Evolutionary conservation across 2,888 invertebrate genomes (phyloP).

Genomic region (Lysandra bellargus): DNA sequence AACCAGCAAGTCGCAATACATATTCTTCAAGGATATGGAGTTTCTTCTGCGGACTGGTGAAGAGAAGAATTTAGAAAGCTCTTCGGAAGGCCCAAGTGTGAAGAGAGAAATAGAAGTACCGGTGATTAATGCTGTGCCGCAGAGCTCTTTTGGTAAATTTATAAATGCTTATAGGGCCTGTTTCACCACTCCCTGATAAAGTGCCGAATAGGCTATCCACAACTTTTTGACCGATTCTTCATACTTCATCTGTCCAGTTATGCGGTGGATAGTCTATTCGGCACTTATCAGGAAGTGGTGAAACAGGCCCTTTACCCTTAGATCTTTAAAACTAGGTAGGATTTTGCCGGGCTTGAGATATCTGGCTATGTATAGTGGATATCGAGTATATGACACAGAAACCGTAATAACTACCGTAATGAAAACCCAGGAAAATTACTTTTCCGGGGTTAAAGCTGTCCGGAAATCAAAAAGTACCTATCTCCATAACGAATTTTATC

Average conservation of each 20-base stretch:
- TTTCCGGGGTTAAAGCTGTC: not conserved
- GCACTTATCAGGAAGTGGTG: no score
- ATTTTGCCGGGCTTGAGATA: no score
- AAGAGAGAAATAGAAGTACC: slow-evolving; percentile 9
- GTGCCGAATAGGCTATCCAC: no score
- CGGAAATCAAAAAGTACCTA: not conserved
- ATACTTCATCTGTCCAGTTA: no score
- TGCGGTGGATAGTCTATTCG: no score
- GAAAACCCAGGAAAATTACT: not conserved
- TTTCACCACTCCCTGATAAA: no score
- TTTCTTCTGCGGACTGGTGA: slow-evolving; percentile 46
- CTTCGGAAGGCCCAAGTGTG: slow-evolving; percentile 19
- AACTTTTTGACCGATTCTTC: no score
- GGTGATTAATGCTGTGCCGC: not conserved
- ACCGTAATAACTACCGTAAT: not conserved
- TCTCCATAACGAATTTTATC: not conserved
- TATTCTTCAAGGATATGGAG: slow-evolving; percentile 54
- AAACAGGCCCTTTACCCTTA: no score
- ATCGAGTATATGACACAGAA: no score
- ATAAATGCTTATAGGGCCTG: not conserved
- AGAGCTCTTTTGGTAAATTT: not conserved
- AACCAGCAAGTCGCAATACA: slow-evolving; percentile 49
- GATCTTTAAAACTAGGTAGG: no score
- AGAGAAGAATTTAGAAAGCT: not conserved
- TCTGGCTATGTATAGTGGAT: no score